Evolutionary conservation across 2,888 invertebrate genomes (phyloP).

Genomic region (Dilophus febrilis): DNA sequence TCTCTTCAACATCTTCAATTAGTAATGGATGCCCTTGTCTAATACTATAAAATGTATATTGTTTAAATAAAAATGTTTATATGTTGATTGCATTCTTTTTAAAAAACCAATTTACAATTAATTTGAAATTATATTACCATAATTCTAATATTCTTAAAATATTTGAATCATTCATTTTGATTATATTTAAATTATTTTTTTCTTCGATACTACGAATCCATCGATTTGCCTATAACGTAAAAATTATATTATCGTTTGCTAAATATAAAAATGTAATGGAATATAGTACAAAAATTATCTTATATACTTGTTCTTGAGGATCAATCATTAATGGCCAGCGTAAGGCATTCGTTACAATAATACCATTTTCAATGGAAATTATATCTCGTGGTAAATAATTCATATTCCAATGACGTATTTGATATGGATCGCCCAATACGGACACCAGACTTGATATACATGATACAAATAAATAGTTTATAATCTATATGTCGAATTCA

Average conservation of each 20-base stretch:
- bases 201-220: constrained; percentile 85
- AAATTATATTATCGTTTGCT: neutral
- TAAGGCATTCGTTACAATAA: constrained; percentile 66
- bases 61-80: too few relatives aligned
- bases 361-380: constrained; percentile 83
- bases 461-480: constrained; percentile 17
- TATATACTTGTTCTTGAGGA: constrained; percentile 79
- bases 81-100: too few relatives aligned
- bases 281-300: neutral
- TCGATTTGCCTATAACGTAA: constrained; percentile 50
- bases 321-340: constrained; percentile 88
- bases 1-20: constrained; percentile 77
- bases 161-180: constrained; percentile 59
- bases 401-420: constrained; percentile 79
- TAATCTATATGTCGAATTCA: too few relatives aligned
- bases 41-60: constrained; percentile 30
- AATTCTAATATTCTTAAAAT: constrained; percentile 64
- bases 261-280: neutral
- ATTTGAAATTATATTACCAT: constrained; percentile 31
- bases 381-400: constrained; percentile 74
- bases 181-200: constrained; percentile 51
- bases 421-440: constrained; percentile 66
- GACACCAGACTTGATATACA: constrained; percentile 42
- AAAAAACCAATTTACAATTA: too few relatives aligned
- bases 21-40: constrained; percentile 72